phyloP scores from a whole-genome alignment of 1,140 invertebrate genomes.

The Eumeta japonica region DNA sequence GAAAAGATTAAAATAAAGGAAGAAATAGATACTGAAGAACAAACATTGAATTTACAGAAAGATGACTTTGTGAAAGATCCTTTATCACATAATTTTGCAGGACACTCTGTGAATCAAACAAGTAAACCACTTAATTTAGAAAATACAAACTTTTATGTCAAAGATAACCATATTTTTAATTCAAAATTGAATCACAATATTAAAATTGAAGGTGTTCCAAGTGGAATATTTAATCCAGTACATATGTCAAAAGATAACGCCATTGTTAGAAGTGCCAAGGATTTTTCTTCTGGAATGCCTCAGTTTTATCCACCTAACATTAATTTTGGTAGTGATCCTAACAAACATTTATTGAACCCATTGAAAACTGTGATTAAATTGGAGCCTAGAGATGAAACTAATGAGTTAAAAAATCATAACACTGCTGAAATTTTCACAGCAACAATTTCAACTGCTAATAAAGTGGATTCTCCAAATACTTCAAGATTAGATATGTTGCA shows the following conservation, averaged over 20 bases:
- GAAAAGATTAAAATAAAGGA: slow-evolving; percentile 61
- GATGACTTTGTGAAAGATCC: slow-evolving; percentile 49
- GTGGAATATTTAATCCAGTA: slow-evolving; percentile 45
- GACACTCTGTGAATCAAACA: slow-evolving; percentile 33
- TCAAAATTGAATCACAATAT: slow-evolving; percentile 42
- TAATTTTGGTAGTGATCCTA: slow-evolving; percentile 40
- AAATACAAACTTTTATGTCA: slow-evolving; percentile 48
- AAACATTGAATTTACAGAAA: slow-evolving; percentile 40
- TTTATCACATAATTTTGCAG: slow-evolving; percentile 40
- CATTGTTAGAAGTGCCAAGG: slow-evolving; percentile 46
- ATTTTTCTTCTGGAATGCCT: slow-evolving; percentile 36
- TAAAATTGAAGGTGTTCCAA: slow-evolving; percentile 46
- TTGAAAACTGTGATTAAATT: slow-evolving; percentile 59
- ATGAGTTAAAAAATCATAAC: slow-evolving; percentile 56
- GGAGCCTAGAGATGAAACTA: slow-evolving; percentile 60
- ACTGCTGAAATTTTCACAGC: slow-evolving; percentile 51
- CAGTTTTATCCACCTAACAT: slow-evolving; percentile 42
- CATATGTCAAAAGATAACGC: slow-evolving; percentile 44
- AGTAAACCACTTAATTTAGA: slow-evolving; percentile 46
- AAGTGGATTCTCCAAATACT: slow-evolving; percentile 43
- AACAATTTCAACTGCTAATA: slow-evolving; percentile 43
- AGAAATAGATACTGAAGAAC: slow-evolving; percentile 57
- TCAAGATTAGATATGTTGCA: slow-evolving; percentile 39
- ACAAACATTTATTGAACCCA: slow-evolving; percentile 48
- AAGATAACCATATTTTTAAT: slow-evolving; percentile 49